phyloP scores from a whole-genome alignment of 2,113 vertebrate genomes.

The Nesoenas mayeri region DNA sequence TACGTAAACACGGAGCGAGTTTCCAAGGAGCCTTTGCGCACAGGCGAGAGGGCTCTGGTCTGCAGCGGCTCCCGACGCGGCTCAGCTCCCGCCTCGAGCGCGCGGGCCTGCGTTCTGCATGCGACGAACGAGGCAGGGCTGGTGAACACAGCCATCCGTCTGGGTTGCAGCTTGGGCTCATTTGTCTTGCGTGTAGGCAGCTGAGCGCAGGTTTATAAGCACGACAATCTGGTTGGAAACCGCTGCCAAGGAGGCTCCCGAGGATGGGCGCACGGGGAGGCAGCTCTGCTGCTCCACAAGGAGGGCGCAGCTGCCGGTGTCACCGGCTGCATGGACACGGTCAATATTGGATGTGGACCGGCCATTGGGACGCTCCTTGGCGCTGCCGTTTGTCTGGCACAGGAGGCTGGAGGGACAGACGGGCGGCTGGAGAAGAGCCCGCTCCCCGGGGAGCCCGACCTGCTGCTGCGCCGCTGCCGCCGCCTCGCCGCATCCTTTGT shows the following conservation, averaged over 20 bases:
- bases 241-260: conserved; percentile 21
- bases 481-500: neutral
- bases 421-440: neutral
- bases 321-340: fast-evolving
- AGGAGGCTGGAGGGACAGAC: neutral
- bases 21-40: neutral
- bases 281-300: fast-evolving
- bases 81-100: neutral
- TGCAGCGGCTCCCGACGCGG: neutral
- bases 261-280: neutral
- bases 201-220: conserved; percentile 34
- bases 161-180: conserved; percentile 46
- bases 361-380: neutral
- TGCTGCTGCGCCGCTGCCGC: neutral
- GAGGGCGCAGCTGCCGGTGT: neutral
- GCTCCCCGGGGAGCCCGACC: neutral
- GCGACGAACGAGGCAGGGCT: neutral
- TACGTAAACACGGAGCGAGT: neutral
- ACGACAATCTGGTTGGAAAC: neutral
- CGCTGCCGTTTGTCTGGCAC: neutral
- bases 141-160: conserved; percentile 2
- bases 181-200: conserved; percentile 38
- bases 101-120: neutral
- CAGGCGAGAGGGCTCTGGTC: neutral
- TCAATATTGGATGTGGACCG: too few species aligned